Evolutionary conservation across 64 coral and sea anemone species (phyloP), one percentile per base, ranked within the genome.

Genomic region (Exaiptasia diaphana): DNA sequence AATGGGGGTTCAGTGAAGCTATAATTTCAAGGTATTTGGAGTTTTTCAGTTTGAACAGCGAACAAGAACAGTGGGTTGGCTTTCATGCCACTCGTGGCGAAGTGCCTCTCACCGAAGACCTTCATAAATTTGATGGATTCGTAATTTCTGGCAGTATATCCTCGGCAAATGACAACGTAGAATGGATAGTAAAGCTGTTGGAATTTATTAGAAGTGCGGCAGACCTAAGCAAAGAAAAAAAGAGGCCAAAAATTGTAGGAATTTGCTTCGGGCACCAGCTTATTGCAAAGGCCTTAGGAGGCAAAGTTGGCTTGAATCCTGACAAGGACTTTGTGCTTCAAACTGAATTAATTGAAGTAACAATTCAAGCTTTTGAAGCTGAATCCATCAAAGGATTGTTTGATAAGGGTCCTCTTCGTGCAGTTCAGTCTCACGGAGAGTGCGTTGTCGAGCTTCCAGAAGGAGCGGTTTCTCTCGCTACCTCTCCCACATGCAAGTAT

Each of bases 341-440:
- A 42, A 43, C 61, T 9, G 82, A 86, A 44, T 17, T 63, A 65
- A 74, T 76, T 40, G 68, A 44, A 34, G 13, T 37, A 11, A 73
- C 33, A 8, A 35, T 59, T 17, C 20, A 75, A 56, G 36, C 40
- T 71, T 65, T 87, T 17, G 49, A 90, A 31, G 73, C 10, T 13
- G 21, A 88, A 69, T 35, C 41, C 77, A 55, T 91, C 17, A 55
- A 90, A 28, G 73, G 77, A 52, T 48, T 87, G 55, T 90, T 76
- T 48, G 38, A 96, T 15, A 65, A 87, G 54, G 57, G 88, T 2
- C 52, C 93, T 15, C 32, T 97, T 6, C 39, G 55, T 67, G 13
- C 87, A 13, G 40, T 97, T 50, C 42, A 97, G 55, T 91, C 82
- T 39, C 93, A 97, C 55, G 40, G 93, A 8, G 93, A 97, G 27